Conservation (phyloP, 2,113 vertebrate genomes). For the Desmodus rotundus region DNA sequence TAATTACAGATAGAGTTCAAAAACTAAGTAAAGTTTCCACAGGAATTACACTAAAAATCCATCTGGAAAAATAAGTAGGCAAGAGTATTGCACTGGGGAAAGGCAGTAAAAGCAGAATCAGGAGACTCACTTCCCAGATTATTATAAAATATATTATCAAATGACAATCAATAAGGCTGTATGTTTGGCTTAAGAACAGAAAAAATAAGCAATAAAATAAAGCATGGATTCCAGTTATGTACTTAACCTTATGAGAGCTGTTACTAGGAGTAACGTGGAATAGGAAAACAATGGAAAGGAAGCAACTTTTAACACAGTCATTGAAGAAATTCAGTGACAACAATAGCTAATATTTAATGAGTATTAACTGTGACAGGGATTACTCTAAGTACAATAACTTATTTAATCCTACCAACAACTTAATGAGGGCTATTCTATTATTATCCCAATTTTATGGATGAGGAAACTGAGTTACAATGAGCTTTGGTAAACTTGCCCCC, state of each 20-base stretch:
- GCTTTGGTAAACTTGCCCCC: not conserved
- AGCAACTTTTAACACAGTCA: not conserved
- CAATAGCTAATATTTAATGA: not conserved
- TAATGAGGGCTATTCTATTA: not conserved
- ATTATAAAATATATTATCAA: not conserved
- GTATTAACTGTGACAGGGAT: not conserved
- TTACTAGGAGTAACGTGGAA: not conserved
- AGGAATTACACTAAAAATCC: not conserved
- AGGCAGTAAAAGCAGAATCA: not conserved
- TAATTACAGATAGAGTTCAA: not conserved
- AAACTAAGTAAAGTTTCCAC: not conserved
- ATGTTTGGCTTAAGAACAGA: not conserved
- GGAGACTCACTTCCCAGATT: not conserved
- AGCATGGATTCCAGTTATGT: not conserved
- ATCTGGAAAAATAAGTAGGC: not conserved
- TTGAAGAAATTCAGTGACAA: not conserved
- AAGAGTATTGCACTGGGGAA: not conserved
- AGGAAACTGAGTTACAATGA: not conserved
- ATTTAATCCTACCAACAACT: not conserved
- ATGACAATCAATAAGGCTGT: not conserved
- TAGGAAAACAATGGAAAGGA: not conserved
- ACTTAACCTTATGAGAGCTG: not conserved
- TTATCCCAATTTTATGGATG: not conserved
- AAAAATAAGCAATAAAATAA: not conserved
- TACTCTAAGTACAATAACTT: not conserved